phyloP scores from a whole-genome alignment of 2,797 vertebrate species.

The Hoplostethus mediterraneus region DNA sequence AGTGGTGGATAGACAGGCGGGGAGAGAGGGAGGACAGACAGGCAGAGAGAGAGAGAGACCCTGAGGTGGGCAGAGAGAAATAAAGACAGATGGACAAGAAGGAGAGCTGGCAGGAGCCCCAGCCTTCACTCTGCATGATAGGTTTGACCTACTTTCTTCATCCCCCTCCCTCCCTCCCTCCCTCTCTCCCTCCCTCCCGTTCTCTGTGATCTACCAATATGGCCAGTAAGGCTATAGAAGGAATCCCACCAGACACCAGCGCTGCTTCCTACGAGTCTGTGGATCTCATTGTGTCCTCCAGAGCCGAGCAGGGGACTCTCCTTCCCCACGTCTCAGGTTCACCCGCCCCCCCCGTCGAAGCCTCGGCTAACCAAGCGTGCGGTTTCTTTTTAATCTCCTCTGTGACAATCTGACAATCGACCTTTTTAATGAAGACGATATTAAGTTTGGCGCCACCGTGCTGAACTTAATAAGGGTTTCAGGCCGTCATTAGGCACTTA shows the following conservation, averaged over 20 bases:
- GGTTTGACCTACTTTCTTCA: conserved; percentile 69
- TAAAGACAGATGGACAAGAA: conserved; percentile 61
- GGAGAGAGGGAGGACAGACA: conserved; percentile 34
- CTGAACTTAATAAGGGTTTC: conserved; percentile 65
- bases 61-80: conserved; percentile 49
- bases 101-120: conserved; percentile 41
- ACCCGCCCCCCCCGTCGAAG: conserved; percentile 29
- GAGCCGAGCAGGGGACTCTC: conserved; percentile 22
- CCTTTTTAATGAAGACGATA: conserved; percentile 62
- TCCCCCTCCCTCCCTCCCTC: not conserved
- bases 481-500: conserved; percentile 54
- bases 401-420: conserved; percentile 60
- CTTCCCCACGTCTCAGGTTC: conserved; percentile 31
- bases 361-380: conserved; percentile 50
- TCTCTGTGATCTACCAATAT: conserved; percentile 57
- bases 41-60: conserved; percentile 38
- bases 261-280: conserved; percentile 46
- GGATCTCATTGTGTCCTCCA: conserved; percentile 47
- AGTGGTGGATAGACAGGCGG: conserved; percentile 16
- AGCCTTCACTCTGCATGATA: conserved; percentile 49
- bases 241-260: conserved; percentile 44
- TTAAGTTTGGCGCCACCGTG: conserved; percentile 65
- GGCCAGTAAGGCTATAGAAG: conserved; percentile 31
- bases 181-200: conserved; percentile 33
- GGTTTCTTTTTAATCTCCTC: conserved; percentile 62